A percentile compares a stretch with the other conserved stretches of the same genome.
These are phyloP conservation scores for Pseudococcus viburni DNA, from an alignment of 2,888 invertebrate genomes.

Conservation along the genomic window DNA sequence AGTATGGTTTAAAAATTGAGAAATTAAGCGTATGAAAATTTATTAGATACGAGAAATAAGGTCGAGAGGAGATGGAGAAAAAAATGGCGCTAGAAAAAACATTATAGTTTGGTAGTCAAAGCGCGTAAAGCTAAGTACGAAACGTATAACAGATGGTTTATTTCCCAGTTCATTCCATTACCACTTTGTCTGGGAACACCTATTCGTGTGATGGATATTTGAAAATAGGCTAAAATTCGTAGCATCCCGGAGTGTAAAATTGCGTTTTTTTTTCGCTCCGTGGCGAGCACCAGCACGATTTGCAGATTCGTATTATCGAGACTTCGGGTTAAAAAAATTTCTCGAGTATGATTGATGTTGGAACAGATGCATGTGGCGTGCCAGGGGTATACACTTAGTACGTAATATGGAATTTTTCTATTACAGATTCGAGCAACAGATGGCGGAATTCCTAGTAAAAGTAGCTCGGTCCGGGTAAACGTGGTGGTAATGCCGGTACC, in stretches of 20 bases:
- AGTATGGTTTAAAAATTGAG: conserved; percentile 16
- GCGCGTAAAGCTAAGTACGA: conserved; percentile 29
- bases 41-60: conserved; percentile 10
- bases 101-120: conserved; percentile 11
- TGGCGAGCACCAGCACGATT: neutral
- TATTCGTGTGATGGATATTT: conserved; percentile 10
- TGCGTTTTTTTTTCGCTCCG: neutral
- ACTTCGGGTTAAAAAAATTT: neutral
- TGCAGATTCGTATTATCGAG: neutral
- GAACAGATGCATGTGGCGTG: conserved; percentile 52
- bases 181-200: neutral
- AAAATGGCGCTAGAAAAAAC: neutral
- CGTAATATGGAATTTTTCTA: conserved; percentile 64
- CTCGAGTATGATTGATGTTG: conserved; percentile 11
- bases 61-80: neutral
- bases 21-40: conserved; percentile 43
- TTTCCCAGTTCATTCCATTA: conserved; percentile 60
- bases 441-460: conserved; percentile 81
- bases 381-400: neutral
- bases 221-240: conserved; percentile 48
- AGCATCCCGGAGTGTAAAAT: conserved; percentile 28
- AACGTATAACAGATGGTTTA: conserved; percentile 58
- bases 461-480: conserved; percentile 82
- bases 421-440: conserved; percentile 85
- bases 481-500: conserved; percentile 78